phyloP scores from a whole-genome alignment of 1,140 invertebrate species.

The Helicoverpa armigera region DNA sequence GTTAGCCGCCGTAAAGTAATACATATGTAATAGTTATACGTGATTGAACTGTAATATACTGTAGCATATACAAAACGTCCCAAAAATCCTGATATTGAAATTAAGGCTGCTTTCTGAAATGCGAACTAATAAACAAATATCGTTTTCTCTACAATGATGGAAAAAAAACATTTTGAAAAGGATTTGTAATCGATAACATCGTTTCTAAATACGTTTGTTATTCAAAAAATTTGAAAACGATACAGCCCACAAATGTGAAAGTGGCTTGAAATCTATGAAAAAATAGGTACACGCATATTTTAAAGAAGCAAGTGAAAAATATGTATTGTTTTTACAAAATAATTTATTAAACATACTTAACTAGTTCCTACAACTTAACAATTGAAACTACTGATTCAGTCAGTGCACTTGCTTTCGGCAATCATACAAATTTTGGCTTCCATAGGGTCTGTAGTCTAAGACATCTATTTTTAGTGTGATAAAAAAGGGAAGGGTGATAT shows the following conservation, averaged over 20 bases:
- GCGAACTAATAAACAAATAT: too few species aligned
- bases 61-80: background rate
- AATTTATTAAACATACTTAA: conserved; percentile 47
- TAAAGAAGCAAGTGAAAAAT: conserved; percentile 42
- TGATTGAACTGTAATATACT: background rate
- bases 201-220: background rate
- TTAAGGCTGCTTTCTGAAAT: background rate
- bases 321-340: conserved; percentile 26
- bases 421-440: conserved; percentile 29
- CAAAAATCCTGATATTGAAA: background rate
- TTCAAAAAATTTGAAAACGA: background rate
- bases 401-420: conserved; percentile 26
- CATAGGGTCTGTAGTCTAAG: conserved; percentile 29
- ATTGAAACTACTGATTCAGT: conserved; percentile 32
- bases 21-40: background rate
- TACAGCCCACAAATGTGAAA: background rate
- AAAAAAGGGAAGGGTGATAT: conserved; percentile 40
- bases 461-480: conserved; percentile 34
- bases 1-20: conserved; percentile 30
- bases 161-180: too few species aligned
- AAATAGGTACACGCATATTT: background rate
- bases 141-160: background rate
- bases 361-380: conserved; percentile 51
- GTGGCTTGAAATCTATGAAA: background rate
- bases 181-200: background rate